phyloP scores from a whole-genome alignment of 2,797 vertebrate species.

The Periparus ater region DNA sequence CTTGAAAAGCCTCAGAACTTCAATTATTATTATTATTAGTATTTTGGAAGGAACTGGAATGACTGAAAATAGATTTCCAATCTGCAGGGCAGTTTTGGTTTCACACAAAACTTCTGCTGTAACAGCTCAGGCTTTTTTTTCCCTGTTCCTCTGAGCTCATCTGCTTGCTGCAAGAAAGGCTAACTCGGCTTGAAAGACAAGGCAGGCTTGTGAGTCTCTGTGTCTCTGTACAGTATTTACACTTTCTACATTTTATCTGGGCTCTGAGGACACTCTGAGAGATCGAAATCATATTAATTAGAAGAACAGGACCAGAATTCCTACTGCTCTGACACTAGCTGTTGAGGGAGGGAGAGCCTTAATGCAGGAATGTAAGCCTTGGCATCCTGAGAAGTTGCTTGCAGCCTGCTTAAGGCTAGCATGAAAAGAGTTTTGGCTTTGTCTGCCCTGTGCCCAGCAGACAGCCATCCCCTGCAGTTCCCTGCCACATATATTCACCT shows the following conservation, averaged over 20 bases:
- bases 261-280: conserved; percentile 27
- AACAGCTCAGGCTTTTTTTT: conserved; percentile 21
- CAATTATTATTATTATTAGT: conserved; percentile 63
- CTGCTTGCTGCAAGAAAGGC: conserved; percentile 47
- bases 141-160: conserved; percentile 10
- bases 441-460: background rate
- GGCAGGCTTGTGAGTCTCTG: conserved; percentile 22
- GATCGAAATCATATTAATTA: conserved; percentile 46
- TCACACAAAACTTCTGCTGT: conserved; percentile 41
- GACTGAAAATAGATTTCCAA: conserved; percentile 62
- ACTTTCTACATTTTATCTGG: conserved; percentile 41
- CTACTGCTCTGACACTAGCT: background rate
- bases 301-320: conserved; percentile 7
- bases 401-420: background rate
- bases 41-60: conserved; percentile 52
- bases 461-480: background rate
- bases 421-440: conserved; percentile 1
- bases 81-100: conserved; percentile 50
- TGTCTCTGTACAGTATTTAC: conserved; percentile 50
- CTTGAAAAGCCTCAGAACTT: conserved; percentile 63
- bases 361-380: background rate
- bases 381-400: background rate
- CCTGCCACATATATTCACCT: background rate
- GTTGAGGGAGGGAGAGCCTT: background rate
- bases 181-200: conserved; percentile 24